Base-by-base conservation (phyloP, 2,113 vertebrate species). In the Heterotis niloticus region DNA sequence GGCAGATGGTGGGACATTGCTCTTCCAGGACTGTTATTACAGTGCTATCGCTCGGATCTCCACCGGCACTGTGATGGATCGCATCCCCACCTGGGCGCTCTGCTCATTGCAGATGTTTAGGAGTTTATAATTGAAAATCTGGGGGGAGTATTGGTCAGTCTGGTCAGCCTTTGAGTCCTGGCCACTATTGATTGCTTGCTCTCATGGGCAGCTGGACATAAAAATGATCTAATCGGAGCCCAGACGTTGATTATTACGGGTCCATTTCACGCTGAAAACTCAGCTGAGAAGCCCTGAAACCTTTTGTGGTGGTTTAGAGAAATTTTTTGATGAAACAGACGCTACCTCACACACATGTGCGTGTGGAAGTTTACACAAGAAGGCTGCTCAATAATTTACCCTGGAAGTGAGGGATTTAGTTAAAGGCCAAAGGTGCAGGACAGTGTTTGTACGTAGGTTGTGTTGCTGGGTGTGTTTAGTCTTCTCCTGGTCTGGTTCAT, bases 71-170 rank as follows among this genome's bases (percentile, higher is more conserved):
- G 70, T 87, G 87, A 88, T 88, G 74, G 84, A 90, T 88, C 78
- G 70, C 23, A 16, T 77, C 72, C 76, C 80, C 77, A 23, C 68
- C 60, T 34, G 70, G 52, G 29, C 71, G 28, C 77, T 66, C 74
- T 80, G 78, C 83, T 84, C 83, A 84, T 84, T 83, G 85, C 84
- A 88, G 75, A 79, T 88, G 84, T 89, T 89, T 82, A 87, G 85
- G 82, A 82, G 80, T 85, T 82, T 88, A 87, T 89, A 88, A 89
- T 88, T 88, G 85, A 85, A 89, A 89, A 87, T 85, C 81, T 76
- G 73, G 74, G 81, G 76, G 74, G 82, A 79, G 84, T 82, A 88
- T 85, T 82, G 86, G 83, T 86, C 81, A 76, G 80, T 86, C 83
- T 83, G 76, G n/a, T n/a, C n/a, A n/a, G n/a, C 82, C 85, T 85